phyloP scores from a whole-genome alignment of 1,140 invertebrate species.

The Gerris buenoi region DNA sequence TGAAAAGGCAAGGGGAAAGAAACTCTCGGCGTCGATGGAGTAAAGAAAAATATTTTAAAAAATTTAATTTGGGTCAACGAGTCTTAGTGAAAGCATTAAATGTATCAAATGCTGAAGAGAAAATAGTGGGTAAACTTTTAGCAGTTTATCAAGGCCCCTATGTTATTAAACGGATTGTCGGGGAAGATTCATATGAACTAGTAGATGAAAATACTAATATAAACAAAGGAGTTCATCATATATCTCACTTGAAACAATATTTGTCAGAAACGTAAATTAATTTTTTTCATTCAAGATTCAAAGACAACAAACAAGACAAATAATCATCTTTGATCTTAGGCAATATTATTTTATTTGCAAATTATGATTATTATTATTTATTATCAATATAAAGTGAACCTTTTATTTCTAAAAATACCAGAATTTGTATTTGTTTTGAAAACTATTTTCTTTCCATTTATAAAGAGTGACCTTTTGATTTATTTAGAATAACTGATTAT shows the following conservation, averaged over 20 bases:
- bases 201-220: neutral
- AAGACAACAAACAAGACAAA: too few relatives aligned
- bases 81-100: neutral
- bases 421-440: too few relatives aligned
- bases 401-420: too few relatives aligned
- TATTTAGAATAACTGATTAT: too few relatives aligned
- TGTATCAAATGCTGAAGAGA: neutral
- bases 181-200: neutral
- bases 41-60: neutral
- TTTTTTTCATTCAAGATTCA: too few relatives aligned
- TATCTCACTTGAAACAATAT: neutral
- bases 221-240: neutral
- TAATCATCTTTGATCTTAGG: too few relatives aligned
- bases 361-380: too few relatives aligned
- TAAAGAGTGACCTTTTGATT: too few relatives aligned
- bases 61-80: neutral
- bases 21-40: neutral
- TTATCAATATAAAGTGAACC: too few relatives aligned
- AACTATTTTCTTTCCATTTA: too few relatives aligned
- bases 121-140: neutral
- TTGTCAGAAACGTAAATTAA: too few relatives aligned
- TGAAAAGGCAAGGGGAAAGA: neutral
- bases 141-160: neutral
- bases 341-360: too few relatives aligned
- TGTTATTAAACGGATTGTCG: neutral